Evolutionary conservation across 2,113 vertebrate species (phyloP), one percentile per base, ranked within the genome.

Genomic region (Scartelaos histophorus): DNA sequence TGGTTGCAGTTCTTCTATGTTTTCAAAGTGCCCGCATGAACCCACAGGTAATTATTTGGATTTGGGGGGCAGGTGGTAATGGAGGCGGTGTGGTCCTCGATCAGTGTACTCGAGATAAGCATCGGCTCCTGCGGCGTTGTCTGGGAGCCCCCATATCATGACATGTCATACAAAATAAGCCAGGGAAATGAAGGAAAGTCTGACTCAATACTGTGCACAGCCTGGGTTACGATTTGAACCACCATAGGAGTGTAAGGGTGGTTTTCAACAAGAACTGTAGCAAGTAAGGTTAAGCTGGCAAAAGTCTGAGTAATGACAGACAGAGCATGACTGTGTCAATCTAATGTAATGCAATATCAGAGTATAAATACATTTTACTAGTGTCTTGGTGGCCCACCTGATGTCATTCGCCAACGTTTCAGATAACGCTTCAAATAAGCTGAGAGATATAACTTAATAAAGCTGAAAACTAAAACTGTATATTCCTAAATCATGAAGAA

Each of bases 21-120:
- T 58, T 25, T 58, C 89, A 90, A 82, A 82, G 69, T 78, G 75
- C 82, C 87, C 86, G 87, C 87, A 87, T 89, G 76, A 82, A 66
- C 49, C 64, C 69, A 19, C 57, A 58, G 77, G 79, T 88, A 83
- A 88, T 90, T 91, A 91, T 93, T 92, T 92, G 76, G 84, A 89
- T 91, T 91, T 90, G 81, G 64, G 82, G 60, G 79, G 90, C 90
- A 92, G 91, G 88, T 92, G 92, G 81, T 89, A 85, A 87, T 85
- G 86, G 87, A 84, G 66, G 83, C 69, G 71, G 75, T 58, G 75
- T 73, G 81, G 88, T 88, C 86, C 66, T 75, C 78, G 80, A 92
- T 91, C 87, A 84, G 76, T 74, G 70, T 69, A 73, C 29, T 73
- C 29, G 66, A 70, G 92, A 93, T 92, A 90, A 91, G 88, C 83